Conservation (phyloP, 2,113 vertebrate genomes). For the Thryonomys swinderianus region DNA sequence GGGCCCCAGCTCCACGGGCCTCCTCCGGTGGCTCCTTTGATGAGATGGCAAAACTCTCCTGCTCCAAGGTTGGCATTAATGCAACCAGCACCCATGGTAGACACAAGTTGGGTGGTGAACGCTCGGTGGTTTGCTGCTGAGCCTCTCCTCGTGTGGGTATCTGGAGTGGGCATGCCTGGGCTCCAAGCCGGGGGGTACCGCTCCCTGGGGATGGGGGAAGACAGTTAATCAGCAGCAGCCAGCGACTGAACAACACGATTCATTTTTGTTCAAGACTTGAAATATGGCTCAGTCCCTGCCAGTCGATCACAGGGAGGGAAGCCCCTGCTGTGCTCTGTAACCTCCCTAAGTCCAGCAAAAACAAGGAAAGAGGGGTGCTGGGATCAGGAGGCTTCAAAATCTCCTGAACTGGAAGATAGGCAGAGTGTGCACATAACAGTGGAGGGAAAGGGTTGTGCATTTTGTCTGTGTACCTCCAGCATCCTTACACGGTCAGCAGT, state of each 20-base stretch:
- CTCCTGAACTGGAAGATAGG: background rate
- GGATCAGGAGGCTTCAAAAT: no score
- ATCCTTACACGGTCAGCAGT: no score
- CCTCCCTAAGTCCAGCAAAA: background rate
- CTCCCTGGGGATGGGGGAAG: background rate
- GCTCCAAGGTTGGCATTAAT: background rate
- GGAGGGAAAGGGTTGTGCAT: fast-evolving
- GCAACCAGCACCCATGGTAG: fast-evolving
- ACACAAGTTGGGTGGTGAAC: fast-evolving
- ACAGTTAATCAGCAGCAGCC: background rate
- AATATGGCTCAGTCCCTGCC: background rate
- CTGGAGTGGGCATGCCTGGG: background rate
- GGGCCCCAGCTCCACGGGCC: background rate
- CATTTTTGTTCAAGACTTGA: background rate
- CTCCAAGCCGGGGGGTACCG: background rate
- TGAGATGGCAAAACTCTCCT: background rate
- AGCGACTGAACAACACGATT: background rate
- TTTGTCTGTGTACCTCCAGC: background rate
- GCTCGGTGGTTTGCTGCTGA: background rate
- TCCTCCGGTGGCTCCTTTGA: background rate
- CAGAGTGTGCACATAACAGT: fast-evolving
- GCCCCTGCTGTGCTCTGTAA: background rate
- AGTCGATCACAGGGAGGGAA: background rate
- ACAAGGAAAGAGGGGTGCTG: fast-evolving
- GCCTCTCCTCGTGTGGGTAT: background rate